Evolutionary conservation across 2,797 vertebrate species (phyloP).

Genomic region (Lacerta agilis): DNA sequence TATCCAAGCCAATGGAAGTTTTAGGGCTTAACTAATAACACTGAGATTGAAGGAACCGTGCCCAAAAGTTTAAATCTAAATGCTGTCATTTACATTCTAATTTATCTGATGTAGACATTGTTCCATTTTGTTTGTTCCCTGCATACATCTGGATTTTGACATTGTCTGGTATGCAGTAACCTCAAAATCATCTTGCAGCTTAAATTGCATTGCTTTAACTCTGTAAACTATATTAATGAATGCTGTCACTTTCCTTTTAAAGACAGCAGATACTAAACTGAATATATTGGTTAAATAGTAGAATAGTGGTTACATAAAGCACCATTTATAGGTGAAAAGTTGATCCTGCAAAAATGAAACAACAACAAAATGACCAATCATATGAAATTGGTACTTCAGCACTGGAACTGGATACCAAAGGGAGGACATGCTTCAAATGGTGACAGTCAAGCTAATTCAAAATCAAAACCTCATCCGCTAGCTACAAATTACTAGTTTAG

Average conservation of each 20-base stretch:
- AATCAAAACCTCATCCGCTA: not conserved
- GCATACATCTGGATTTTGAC: conserved; percentile 10
- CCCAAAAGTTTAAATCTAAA: not conserved
- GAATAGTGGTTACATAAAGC: too few species aligned
- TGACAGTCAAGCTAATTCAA: not conserved
- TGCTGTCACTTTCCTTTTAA: not conserved
- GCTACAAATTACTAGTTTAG: not conserved
- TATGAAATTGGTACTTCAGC: too few species aligned
- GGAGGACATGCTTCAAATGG: too few species aligned
- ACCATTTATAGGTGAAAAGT: too few species aligned
- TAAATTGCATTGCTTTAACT: not conserved
- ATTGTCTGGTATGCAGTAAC: not conserved
- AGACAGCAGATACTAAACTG: not conserved
- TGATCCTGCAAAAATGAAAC: too few species aligned
- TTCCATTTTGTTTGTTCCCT: not conserved
- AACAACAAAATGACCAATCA: too few species aligned
- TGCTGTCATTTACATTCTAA: not conserved
- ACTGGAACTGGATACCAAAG: too few species aligned
- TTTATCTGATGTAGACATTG: not conserved
- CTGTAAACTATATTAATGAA: not conserved
- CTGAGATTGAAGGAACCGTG: conserved; percentile 23
- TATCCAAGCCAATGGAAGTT: conserved; percentile 13
- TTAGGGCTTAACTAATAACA: conserved; percentile 2
- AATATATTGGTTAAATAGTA: too few species aligned
- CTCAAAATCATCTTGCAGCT: not conserved